Evolutionary conservation across 2,888 invertebrate genomes (phyloP).

Genomic region (Tetramorium bicarinatum): DNA sequence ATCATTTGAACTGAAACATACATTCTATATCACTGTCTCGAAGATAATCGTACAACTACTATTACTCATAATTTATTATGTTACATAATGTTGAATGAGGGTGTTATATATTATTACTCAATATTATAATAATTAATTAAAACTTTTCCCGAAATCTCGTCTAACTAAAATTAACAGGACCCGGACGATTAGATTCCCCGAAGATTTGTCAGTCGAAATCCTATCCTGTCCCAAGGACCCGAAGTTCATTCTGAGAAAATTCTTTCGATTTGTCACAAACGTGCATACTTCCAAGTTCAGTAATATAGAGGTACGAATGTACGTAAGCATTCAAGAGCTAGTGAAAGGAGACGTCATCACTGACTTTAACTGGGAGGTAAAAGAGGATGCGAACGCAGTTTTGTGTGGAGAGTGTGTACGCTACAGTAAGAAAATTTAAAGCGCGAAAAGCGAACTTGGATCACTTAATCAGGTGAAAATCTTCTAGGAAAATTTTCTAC

Average conservation of each 20-base stretch:
- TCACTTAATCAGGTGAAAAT: background rate
- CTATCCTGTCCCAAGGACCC: background rate
- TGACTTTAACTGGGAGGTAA: conserved; percentile 58
- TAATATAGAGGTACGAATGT: conserved; percentile 35
- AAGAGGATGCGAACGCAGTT: conserved; percentile 37
- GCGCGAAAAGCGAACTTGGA: conserved; percentile 30
- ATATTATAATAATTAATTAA: conserved; percentile 2
- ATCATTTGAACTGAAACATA: background rate
- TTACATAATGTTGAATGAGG: background rate
- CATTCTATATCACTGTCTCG: background rate
- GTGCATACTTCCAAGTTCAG: conserved; percentile 31
- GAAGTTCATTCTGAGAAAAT: conserved; percentile 49
- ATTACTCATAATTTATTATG: background rate
- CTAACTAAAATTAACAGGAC: conserved; percentile 9
- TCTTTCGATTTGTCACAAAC: conserved; percentile 46
- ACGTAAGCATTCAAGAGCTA: conserved; percentile 58
- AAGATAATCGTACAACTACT: conserved; percentile 2
- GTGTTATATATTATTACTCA: background rate
- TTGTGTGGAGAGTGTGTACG: background rate
- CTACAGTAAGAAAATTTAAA: conserved; percentile 26
- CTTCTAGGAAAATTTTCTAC: background rate
- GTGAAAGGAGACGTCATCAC: conserved; percentile 77
- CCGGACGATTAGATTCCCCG: conserved; percentile 2
- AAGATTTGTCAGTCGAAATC: conserved; percentile 27
- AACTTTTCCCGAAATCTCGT: background rate